Base-by-base conservation (phyloP, 2,113 vertebrate species). In the Scopus umbretta region DNA sequence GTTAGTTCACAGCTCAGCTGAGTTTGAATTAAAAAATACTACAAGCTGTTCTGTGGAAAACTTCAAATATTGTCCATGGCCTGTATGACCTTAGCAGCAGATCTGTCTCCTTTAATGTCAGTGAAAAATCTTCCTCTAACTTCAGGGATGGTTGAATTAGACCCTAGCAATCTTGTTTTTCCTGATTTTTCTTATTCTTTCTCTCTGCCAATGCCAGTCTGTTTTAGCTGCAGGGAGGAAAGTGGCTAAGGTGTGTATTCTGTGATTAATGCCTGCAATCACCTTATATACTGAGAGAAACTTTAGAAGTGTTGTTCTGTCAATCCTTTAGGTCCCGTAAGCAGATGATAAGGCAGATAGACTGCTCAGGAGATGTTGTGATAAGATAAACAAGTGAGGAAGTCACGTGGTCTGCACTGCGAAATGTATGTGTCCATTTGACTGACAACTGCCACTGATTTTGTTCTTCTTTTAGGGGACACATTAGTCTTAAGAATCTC, bases 221-320 rank as follows among this genome's bases (percentile, higher is more conserved):
- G 13, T 50, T 92, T 81, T 75, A 80, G 84, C 78, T 92, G 58
- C 67, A 92, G 91, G 85, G 62, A 94, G 8, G 50, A 59, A 32
- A 70, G 45, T 32, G 29, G 78, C 20, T 85, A 62, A 82, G n/a
- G 55, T 80, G 63, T 70, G 91, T 96, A 73, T 91, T 70, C 59
- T 70, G 62, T 88, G 92, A 91, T 94, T 90, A 95, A 91, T 93
- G 91, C 26, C 58, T 80, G 67, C 84, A 97, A 56, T 95, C 78
- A 56, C 50, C 43, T 91, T 61, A 91, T 76, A 72, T 65, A 88
- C 74, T 50, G 50, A 88, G 20, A 86, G 56, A 75, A 95, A 73
- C 6, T 90, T 70, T 59, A 43, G 34, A 91, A 90, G 49, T 55
- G 61, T 68, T 91, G 82, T 88, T 78, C 49, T 94, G 80, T 79